These are phyloP conservation scores for Corythornis leucogaster DNA, from an alignment of 2,797 vertebrate genomes.

Conservation along the genomic window DNA sequence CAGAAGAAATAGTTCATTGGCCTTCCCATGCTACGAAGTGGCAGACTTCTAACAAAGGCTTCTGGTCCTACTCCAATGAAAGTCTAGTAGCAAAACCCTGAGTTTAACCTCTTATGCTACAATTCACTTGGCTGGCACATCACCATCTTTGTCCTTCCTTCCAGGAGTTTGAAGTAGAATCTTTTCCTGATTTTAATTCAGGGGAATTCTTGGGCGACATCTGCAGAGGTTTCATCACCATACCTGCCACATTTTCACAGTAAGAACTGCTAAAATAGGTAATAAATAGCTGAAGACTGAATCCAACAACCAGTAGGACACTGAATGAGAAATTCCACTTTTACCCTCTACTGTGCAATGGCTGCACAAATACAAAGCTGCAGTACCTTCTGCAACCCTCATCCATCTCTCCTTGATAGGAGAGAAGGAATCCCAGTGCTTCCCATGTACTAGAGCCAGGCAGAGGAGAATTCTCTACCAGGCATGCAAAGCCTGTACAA, in stretches of 20 bases:
- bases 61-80: background rate
- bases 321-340: background rate
- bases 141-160: background rate
- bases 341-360: background rate
- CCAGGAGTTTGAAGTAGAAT: background rate
- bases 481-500: background rate
- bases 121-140: background rate
- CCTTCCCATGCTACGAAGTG: background rate
- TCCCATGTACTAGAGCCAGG: background rate
- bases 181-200: background rate
- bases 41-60: background rate
- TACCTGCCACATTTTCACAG: background rate
- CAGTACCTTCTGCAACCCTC: background rate
- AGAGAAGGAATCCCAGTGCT: background rate
- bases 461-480: background rate
- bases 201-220: background rate
- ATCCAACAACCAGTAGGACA: background rate
- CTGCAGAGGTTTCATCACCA: background rate
- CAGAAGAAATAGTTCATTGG: slow-evolving; percentile 48
- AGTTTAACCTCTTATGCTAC: background rate
- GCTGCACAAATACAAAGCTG: slow-evolving; percentile 28
- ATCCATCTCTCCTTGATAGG: background rate
- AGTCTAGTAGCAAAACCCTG: background rate
- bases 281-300: background rate
- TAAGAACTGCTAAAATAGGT: background rate